Base-by-base conservation (phyloP, 2,113 vertebrate genomes). In the Etheostoma spectabile region DNA sequence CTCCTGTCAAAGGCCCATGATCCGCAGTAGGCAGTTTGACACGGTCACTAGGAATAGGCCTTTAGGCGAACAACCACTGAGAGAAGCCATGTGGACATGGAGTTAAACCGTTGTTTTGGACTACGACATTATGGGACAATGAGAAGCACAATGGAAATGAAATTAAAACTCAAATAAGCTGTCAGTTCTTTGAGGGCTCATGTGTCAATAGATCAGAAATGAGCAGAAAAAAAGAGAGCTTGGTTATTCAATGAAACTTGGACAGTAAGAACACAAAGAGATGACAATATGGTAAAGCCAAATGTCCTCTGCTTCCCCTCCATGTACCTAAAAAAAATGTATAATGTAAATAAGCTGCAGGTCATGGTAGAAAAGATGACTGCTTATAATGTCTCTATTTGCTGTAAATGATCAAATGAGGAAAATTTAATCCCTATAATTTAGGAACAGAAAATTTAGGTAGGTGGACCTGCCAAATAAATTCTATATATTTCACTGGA, bases 21-120 rank as follows among this genome's bases (percentile, higher is more conserved):
- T 89, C 88, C 81, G 42, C 82, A 24, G 69, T 88, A 86, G 84
- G 87, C 83, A 52, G 63, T 88, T 80, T 90, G 88, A 91, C 89
- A 93, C 79, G 91, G 91, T 93, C 89, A 85, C 72, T 90, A 59
- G 49, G 69, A 93, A 89, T n/a, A 90, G 62, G 65, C 89, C 92
- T 92, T 59, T 33, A 88, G 92, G 92, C 90, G 88, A 88, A 83
- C 69, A 61, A 77, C 51, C 57, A 48, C 78, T 59, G 74, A 82
- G 80, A 80, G 82, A 81, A 57, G 64, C 79, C 85, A 63, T 80
- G 81, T 83, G 84, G 79, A 90, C 74, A 30, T 27, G 48, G 45
- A 55, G 2, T 52, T 67, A 49, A 78, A 82, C 55, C 57, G 30
- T 68, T 77, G 73, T 72, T 86, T 66, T 55, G 76, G 79, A 68